Evolutionary conservation across 2,797 vertebrate genomes (phyloP).

Genomic region (Carapus acus): DNA sequence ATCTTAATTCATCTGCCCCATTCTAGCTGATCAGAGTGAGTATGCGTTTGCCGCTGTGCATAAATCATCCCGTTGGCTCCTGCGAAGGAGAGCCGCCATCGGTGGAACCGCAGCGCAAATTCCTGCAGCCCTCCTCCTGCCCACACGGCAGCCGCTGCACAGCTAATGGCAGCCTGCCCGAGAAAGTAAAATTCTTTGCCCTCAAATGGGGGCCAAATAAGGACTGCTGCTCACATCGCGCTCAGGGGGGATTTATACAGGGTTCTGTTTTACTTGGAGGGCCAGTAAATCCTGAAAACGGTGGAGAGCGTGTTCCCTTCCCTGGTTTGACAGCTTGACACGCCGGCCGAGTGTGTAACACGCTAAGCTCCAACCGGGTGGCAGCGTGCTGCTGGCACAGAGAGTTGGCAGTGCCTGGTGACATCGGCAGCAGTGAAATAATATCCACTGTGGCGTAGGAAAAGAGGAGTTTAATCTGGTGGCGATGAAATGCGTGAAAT

Average conservation of each 20-base stretch:
- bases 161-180: conserved; percentile 58
- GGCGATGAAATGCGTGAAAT: conserved; percentile 14
- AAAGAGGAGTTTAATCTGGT: conserved; percentile 20
- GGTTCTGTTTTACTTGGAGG: conserved; percentile 60
- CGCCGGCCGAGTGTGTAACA: conserved; percentile 37
- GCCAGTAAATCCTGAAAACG: conserved; percentile 44
- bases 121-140: conserved; percentile 58
- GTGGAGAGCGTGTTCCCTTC: conserved; percentile 21
- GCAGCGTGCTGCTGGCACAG: conserved; percentile 29
- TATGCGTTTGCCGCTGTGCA: conserved; percentile 45
- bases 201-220: conserved; percentile 64
- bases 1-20: conserved; percentile 17
- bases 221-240: conserved; percentile 55
- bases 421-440: conserved; percentile 21
- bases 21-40: conserved; percentile 38
- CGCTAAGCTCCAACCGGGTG: conserved; percentile 30
- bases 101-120: conserved; percentile 58
- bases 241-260: conserved; percentile 52
- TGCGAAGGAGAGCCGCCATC: conserved; percentile 44
- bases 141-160: conserved; percentile 58
- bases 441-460: conserved; percentile 18
- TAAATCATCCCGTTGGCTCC: conserved; percentile 56
- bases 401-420: not conserved
- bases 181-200: conserved; percentile 61
- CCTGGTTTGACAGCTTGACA: conserved; percentile 50